These are phyloP conservation scores for Dryomyza anilis DNA, from an alignment of 2,888 invertebrate species.

Conservation along the genomic window DNA sequence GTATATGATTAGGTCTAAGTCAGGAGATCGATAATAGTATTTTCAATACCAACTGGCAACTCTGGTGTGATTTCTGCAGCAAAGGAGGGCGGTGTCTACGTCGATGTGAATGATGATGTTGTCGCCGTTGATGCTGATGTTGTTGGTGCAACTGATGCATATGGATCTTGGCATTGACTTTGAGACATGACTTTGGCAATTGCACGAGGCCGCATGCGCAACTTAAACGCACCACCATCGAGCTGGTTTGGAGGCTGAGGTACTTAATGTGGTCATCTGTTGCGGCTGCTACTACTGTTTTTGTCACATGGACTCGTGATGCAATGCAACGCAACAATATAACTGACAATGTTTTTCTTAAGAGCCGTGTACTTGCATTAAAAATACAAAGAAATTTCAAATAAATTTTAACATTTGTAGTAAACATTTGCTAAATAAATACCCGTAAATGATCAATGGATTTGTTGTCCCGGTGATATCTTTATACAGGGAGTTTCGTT, in stretches of 20 bases:
- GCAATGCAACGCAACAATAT: conserved; percentile 16
- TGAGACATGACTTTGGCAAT: conserved; percentile 44
- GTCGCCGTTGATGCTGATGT: conserved; percentile 13
- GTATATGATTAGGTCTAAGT: conserved; percentile 2
- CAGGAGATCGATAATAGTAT: no score
- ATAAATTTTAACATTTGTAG: conserved; percentile 43
- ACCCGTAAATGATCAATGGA: conserved; percentile 56
- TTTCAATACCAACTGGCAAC: no score
- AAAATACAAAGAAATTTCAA: conserved; percentile 35
- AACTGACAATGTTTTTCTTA: conserved; percentile 17
- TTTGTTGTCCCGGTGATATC: conserved; percentile 41
- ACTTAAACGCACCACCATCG: neutral
- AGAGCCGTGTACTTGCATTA: conserved; percentile 33
- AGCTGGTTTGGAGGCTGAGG: neutral
- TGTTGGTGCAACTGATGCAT: conserved; percentile 49
- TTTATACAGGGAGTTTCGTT: no score
- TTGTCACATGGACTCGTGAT: conserved; percentile 14
- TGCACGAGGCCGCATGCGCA: conserved; percentile 5
- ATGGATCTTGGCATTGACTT: conserved; percentile 57
- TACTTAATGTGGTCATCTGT: conserved; percentile 25
- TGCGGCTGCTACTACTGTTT: conserved; percentile 12
- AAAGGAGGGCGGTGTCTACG: no score
- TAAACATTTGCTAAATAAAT: conserved; percentile 52
- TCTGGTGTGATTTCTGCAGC: no score
- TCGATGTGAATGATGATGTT: conserved; percentile 13